These are phyloP conservation scores for Catalaphyllia jardinei DNA, from an alignment of 64 coral and sea anemone species.

Conservation along the genomic window DNA sequence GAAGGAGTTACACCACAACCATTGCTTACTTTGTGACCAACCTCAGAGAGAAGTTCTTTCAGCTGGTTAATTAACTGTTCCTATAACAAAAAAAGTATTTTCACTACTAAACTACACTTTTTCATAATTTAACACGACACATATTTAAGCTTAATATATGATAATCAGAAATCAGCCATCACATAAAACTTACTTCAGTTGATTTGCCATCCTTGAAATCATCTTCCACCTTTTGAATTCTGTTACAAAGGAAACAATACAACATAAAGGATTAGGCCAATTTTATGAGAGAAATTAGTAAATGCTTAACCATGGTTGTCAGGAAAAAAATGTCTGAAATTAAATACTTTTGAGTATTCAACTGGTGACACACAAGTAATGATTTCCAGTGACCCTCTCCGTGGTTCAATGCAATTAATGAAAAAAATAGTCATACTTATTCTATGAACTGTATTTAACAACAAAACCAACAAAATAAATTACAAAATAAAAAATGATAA, in stretches of 20 bases:
- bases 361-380: no score
- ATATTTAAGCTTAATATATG: not conserved
- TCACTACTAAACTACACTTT: no score
- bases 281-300: no score
- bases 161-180: not conserved
- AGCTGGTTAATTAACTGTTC: constrained; percentile 10
- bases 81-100: not conserved
- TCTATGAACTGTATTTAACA: no score
- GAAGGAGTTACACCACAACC: not conserved
- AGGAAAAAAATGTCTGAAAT: no score
- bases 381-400: not conserved
- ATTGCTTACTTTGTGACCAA: constrained; percentile 34
- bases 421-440: no score
- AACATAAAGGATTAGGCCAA: no score
- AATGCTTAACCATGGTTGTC: no score
- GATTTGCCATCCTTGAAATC: constrained; percentile 32
- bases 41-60: constrained; percentile 25
- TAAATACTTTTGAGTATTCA: no score
- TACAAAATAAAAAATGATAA: not conserved
- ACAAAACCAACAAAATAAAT: not conserved
- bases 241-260: not conserved
- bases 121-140: no score
- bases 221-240: constrained; percentile 25
- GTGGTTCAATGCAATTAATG: not conserved
- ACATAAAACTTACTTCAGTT: constrained; percentile 27